Evolutionary conservation across 2,888 invertebrate genomes (phyloP).

Genomic region (Conomelus anceps): DNA sequence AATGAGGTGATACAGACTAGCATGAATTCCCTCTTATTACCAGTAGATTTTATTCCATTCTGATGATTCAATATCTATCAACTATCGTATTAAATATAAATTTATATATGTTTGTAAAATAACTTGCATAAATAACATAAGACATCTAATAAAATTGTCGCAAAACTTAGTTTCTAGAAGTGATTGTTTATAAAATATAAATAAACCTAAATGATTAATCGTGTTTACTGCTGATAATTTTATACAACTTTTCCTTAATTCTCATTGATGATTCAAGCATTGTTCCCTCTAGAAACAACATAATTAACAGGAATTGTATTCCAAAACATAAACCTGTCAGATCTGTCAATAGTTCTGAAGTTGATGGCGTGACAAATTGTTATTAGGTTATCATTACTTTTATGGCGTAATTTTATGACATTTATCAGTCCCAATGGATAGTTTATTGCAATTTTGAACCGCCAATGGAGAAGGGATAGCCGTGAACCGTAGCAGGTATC

Average conservation of each 20-base stretch:
- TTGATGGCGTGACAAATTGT: not conserved
- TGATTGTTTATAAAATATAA: too few species aligned
- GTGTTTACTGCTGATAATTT: not conserved
- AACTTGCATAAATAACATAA: too few species aligned
- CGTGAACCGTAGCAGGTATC: too few species aligned
- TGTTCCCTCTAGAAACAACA: not conserved
- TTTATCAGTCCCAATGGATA: not conserved
- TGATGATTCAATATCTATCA: too few species aligned
- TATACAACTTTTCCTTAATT: not conserved
- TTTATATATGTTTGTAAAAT: too few species aligned
- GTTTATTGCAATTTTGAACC: not conserved
- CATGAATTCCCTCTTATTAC: too few species aligned
- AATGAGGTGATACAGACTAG: too few species aligned
- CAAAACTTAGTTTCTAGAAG: too few species aligned
- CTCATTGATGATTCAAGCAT: not conserved
- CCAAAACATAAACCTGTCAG: not conserved
- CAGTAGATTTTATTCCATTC: too few species aligned
- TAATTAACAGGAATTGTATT: not conserved
- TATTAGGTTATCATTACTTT: not conserved
- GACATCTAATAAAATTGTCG: too few species aligned
- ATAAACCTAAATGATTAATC: not conserved
- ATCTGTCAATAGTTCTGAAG: not conserved
- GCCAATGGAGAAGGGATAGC: too few species aligned
- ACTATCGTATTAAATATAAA: too few species aligned
- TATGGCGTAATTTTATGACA: not conserved